These are phyloP conservation scores for Galeruca laticollis DNA, from an alignment of 2,888 invertebrate species.

Conservation along the genomic window DNA sequence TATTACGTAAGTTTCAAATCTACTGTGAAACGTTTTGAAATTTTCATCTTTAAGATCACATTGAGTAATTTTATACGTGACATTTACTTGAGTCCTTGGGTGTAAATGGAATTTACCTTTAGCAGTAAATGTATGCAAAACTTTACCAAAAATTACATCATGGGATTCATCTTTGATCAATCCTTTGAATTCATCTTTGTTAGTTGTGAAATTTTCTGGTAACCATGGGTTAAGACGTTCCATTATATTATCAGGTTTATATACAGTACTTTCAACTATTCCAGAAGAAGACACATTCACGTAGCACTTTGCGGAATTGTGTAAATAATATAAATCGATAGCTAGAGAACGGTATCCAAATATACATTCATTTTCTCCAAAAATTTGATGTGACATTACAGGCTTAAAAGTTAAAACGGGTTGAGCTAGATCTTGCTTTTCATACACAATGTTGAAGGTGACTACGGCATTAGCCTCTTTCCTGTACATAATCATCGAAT, in stretches of 20 bases:
- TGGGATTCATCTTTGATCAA: constrained; percentile 55
- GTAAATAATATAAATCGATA: constrained; percentile 59
- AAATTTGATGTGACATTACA: constrained; percentile 93
- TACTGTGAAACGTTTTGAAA: constrained; percentile 83
- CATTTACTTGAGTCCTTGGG: constrained; percentile 53
- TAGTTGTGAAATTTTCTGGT: constrained; percentile 55
- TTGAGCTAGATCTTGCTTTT: constrained; percentile 46
- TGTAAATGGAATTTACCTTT: constrained; percentile 43
- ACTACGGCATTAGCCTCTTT: constrained; percentile 52
- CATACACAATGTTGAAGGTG: constrained; percentile 52
- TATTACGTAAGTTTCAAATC: constrained; percentile 90
- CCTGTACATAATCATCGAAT: constrained; percentile 52
- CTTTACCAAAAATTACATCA: constrained; percentile 56
- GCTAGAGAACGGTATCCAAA: constrained; percentile 91
- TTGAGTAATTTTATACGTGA: constrained; percentile 83
- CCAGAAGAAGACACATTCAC: constrained; percentile 79
- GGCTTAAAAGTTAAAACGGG: constrained; percentile 73
- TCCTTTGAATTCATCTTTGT: constrained; percentile 52
- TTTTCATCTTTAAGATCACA: constrained; percentile 78
- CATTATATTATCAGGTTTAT: constrained; percentile 57
- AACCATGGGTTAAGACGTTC: constrained; percentile 59
- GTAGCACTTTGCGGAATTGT: constrained; percentile 71
- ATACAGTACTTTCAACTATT: constrained; percentile 70
- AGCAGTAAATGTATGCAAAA: constrained; percentile 52
- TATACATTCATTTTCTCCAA: constrained; percentile 89